Percentiles rank a stretch among this genome's conserved stretches.
Evolutionary conservation across 2,888 invertebrate genomes (phyloP).

Genomic region (Orthosia gracilis): DNA sequence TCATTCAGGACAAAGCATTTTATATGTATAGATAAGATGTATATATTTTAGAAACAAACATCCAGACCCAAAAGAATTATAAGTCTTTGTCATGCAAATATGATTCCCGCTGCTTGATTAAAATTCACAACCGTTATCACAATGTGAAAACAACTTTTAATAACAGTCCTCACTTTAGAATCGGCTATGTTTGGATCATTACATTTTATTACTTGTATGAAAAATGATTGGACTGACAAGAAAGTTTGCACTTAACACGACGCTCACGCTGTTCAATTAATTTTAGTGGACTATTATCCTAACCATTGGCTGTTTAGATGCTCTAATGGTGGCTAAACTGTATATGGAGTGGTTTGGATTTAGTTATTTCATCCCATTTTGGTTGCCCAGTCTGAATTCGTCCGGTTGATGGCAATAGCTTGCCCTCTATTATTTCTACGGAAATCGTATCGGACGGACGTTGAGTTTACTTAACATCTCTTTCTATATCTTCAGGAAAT

Average conservation of each 20-base stretch:
- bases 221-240: too few species aligned
- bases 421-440: too few species aligned
- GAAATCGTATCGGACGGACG: too few species aligned
- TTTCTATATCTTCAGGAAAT: too few species aligned
- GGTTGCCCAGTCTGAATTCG: too few species aligned
- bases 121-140: conserved; percentile 7
- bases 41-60: conserved; percentile 16
- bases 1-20: too few species aligned
- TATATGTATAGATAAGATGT: too few species aligned
- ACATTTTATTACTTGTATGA: background rate
- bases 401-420: too few species aligned
- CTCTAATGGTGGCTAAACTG: background rate
- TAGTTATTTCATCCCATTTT: too few species aligned
- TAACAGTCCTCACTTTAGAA: background rate
- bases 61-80: conserved; percentile 1
- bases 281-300: background rate
- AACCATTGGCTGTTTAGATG: background rate
- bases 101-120: background rate
- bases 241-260: background rate
- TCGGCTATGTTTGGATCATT: background rate
- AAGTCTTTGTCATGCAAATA: conserved; percentile 26
- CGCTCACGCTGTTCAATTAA: background rate
- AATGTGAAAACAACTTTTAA: background rate
- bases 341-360: too few species aligned
- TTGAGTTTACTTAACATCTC: too few species aligned